Evolutionary conservation across 2,797 vertebrate species (phyloP), one percentile per base, ranked within the genome.

Genomic region (Naso thynnoides): DNA sequence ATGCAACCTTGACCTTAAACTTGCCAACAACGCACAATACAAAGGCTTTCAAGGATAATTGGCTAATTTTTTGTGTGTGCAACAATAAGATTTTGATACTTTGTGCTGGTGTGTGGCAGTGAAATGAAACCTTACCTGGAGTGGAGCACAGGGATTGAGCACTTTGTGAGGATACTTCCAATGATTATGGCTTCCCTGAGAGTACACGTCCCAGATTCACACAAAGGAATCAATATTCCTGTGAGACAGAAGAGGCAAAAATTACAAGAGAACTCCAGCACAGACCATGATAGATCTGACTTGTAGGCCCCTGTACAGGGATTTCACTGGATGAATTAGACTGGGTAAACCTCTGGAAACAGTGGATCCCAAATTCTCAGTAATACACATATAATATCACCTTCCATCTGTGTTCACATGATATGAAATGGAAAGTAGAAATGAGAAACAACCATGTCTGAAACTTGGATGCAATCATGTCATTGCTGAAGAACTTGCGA

Each of bases 201-300:
- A 1, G 97, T 97, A 74, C 98, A 99, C 1, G 96, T 98, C 60
- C 97, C 98, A 0, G 97, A 98, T 78, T 99, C 98, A 2, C 97
- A 99, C 15, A 99, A 85, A 0, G 98, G 98, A 73, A 99, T 95
- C 73, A 99, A 95, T 71, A 99, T 97, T 71, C 98, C 98, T 99
- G 78, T 16, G n/a, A 29, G 39, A 62, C 39, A 79, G 58, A 29
- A n/a, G 33, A 58, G 27, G 4, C 2, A 56, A 1, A 44, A 50
- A 50, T 67, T 26, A 53, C 11, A 59, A 38, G 13, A 53, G 14
- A 36, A 6, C 15, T 73, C 15, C 14, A 26, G 27, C 33, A 19
- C n/a, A 31, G 31, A 2, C 3, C 0, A 0, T 6, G 2, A 49
- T 59, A 16, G 21, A 41, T 6, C 18, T 55, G 6, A 56, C 5